A percentile compares a stretch with the other conserved stretches of the same genome.
Conservation (phyloP, 2,888 invertebrate genomes). For the Chaetoderma sp. region DNA sequence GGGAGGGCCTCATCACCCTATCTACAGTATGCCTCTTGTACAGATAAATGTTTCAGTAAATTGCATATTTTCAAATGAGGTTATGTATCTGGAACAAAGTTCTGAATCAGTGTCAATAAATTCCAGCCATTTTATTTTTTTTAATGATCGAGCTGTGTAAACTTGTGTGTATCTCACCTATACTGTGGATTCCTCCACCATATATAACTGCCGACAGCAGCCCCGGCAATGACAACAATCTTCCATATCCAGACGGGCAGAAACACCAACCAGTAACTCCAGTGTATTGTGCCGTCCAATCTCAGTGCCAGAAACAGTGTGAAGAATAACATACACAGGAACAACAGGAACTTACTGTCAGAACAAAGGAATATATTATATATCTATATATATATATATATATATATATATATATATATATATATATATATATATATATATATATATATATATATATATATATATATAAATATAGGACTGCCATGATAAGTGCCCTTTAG, state of each 20-base stretch:
- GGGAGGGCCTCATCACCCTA: no score
- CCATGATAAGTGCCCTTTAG: no score
- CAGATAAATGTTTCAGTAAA: no score
- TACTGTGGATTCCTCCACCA: constrained; percentile 98
- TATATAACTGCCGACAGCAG: constrained; percentile 90
- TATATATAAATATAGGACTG: not conserved
- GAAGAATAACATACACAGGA: constrained; percentile 91
- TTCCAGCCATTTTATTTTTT: no score
- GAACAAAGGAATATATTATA: constrained; percentile 47
- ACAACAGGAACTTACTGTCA: constrained; percentile 96
- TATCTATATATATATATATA: no score
- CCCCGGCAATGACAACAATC: constrained; percentile 86
- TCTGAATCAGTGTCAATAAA: no score
- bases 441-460: not conserved
- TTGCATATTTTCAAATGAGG: no score
- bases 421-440: constrained; percentile 6
- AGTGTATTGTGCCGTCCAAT: constrained; percentile 85
- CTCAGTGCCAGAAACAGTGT: constrained; percentile 90
- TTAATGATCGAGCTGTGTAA: no score
- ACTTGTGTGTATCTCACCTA: no score
- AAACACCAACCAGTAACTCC: constrained; percentile 97
- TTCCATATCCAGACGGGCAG: constrained; percentile 99
- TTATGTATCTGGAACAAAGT: no score
- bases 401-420: not conserved
- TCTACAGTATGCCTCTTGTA: no score